Percentiles rank a stretch among this genome's conserved stretches.
These are phyloP conservation scores for Empis stercorea DNA, from an alignment of 2,888 invertebrate genomes.

Conservation along the genomic window DNA sequence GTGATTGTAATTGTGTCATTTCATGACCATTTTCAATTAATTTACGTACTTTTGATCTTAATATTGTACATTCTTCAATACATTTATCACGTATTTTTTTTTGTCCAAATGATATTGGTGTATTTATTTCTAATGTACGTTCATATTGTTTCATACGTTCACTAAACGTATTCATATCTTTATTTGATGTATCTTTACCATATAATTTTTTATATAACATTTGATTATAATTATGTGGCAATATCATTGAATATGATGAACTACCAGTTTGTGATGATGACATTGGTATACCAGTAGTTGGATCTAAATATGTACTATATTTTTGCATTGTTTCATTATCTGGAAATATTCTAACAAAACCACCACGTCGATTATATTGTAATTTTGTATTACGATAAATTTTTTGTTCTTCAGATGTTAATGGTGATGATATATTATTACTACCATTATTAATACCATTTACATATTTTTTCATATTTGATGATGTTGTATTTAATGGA, in stretches of 20 bases:
- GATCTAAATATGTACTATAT: constrained; percentile 65
- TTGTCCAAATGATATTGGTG: constrained; percentile 26
- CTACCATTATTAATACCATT: constrained; percentile 10
- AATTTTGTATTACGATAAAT: constrained; percentile 60
- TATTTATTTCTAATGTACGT: constrained; percentile 25
- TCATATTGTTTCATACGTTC: constrained; percentile 41
- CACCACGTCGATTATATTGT: constrained; percentile 72
- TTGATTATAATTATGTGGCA: constrained; percentile 63
- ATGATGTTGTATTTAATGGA: constrained; percentile 22
- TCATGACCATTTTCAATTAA: constrained; percentile 50
- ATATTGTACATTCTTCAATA: constrained; percentile 27
- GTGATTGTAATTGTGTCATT: constrained; percentile 50
- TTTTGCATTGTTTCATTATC: constrained; percentile 77
- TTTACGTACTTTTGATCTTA: constrained; percentile 32
- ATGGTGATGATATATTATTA: constrained; percentile 17
- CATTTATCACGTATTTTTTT: constrained; percentile 32
- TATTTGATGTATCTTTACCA: constrained; percentile 38
- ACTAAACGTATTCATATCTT: constrained; percentile 19
- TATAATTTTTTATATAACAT: constrained; percentile 62
- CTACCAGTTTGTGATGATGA: constrained; percentile 47
- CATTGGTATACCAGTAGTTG: constrained; percentile 60
- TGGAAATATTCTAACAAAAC: constrained; percentile 84
- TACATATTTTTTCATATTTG: constrained; percentile 3
- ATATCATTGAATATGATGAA: constrained; percentile 39
- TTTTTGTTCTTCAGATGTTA: constrained; percentile 65